Evolutionary conservation across 2,888 invertebrate genomes (phyloP), one percentile per base, ranked within the genome.

Genomic region (Aphrophora alni): DNA sequence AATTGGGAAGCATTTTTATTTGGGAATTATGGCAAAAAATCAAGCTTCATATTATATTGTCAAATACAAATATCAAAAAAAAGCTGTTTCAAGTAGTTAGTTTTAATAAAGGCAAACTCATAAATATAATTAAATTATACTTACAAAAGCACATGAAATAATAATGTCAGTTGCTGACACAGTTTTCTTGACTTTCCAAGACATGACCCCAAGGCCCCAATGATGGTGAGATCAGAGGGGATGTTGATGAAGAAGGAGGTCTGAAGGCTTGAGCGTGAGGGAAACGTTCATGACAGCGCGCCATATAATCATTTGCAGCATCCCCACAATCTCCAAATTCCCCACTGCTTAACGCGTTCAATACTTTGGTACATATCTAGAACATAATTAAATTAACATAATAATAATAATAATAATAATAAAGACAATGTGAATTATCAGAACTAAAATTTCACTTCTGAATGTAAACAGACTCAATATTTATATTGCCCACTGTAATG

Each of bases 341-440:
- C 77, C 96, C 96, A 84, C 92, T 92, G 84, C 92, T 91, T 86
- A 98, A 90, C 84, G 95, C 93, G 84, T 94, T 93, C 85, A 96
- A 90, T 81, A 97, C 93, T 85, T 94, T 93, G 84, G 93, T 92
- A 89, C 97, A 97, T 86, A 92, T 94, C 94, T 96, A 89, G n/a
- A 91, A 89, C 81, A 70, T 7, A 14, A 75, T 17, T 25, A 44
- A 7, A 44, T 17, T n/a, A n/a, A n/a, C n/a, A n/a, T n/a, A n/a
- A n/a, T n/a, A n/a, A n/a, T n/a, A n/a, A n/a, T n/a, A n/a, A n/a
- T n/a, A n/a, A n/a, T n/a, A n/a, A n/a, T n/a, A n/a, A n/a, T n/a
- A 24, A 69, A 44, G 24, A 73, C 27, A 69, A 25, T 1, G n/a
- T 72, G 69, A 8, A n/a, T 8, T 76, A 78, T 59, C n/a, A 21